Percentiles rank a stretch among this genome's conserved stretches.
Evolutionary conservation across 2,888 invertebrate genomes (phyloP).

Genomic region (Hyposoter didymator): DNA sequence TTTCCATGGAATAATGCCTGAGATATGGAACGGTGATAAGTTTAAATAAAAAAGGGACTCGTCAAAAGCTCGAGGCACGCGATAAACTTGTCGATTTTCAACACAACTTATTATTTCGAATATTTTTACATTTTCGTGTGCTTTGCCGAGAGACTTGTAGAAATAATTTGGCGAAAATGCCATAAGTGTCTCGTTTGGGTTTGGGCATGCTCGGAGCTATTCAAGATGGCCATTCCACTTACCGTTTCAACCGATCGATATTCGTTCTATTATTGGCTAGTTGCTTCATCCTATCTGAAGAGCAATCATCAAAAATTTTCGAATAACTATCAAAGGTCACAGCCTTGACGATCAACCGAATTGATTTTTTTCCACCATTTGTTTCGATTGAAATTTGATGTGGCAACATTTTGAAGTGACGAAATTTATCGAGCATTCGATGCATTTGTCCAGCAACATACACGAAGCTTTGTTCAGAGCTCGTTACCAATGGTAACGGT

Average conservation of each 20-base stretch:
- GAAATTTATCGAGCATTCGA: not conserved
- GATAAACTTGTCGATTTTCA: not conserved
- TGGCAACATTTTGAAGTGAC: no score
- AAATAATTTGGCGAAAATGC: not conserved
- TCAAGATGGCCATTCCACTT: not conserved
- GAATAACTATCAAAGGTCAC: not conserved
- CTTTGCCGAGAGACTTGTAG: not conserved
- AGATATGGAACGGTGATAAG: slow-evolving; percentile 48
- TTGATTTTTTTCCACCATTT: no score
- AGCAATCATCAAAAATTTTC: not conserved
- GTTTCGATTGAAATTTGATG: no score
- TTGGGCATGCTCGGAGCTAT: not conserved
- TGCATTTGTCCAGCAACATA: not conserved
- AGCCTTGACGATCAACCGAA: not conserved
- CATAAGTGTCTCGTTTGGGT: not conserved
- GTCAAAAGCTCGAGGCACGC: slow-evolving; percentile 7
- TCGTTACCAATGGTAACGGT: slow-evolving; percentile 55
- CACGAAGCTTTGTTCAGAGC: not conserved
- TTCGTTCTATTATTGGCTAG: not conserved
- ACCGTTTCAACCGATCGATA: not conserved
- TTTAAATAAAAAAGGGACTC: slow-evolving; percentile 12
- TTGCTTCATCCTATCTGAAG: not conserved
- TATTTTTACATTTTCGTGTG: not conserved
- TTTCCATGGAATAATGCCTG: slow-evolving; percentile 42
- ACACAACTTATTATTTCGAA: not conserved